A percentile compares a stretch with the other conserved stretches of the same genome.
Conservation (phyloP, 2,888 invertebrate genomes). For the Hartigia nigra region DNA sequence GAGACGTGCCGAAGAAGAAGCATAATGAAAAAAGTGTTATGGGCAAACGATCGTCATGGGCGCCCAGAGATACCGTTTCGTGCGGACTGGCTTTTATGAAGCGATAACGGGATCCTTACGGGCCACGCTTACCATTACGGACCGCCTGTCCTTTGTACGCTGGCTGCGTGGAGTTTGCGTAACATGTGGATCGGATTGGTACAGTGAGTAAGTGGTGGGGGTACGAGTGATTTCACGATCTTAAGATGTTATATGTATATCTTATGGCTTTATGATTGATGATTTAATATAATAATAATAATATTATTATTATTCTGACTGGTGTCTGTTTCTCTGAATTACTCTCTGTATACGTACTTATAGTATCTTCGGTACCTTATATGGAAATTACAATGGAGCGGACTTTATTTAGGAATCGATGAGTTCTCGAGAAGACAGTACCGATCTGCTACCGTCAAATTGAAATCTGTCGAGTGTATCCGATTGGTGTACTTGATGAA, state of each 20-base stretch:
- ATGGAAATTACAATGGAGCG: background rate
- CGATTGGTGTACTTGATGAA: background rate
- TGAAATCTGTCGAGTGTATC: background rate
- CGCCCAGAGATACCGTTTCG: slow-evolving; percentile 1
- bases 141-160: background rate
- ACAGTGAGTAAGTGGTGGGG: background rate
- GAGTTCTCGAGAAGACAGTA: background rate
- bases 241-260: background rate
- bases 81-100: background rate
- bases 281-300: no score
- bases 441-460: background rate
- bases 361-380: background rate
- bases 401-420: background rate
- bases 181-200: background rate
- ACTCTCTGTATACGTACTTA: no score
- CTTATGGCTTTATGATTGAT: background rate
- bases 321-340: no score
- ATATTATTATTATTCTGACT: no score
- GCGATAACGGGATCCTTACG: slow-evolving; percentile 4
- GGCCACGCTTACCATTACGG: background rate
- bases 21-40: background rate
- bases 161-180: background rate
- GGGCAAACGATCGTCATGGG: background rate
- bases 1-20: background rate
- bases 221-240: background rate